A percentile compares a stretch with the other conserved stretches of the same genome.
Evolutionary conservation across 2,888 invertebrate species (phyloP).

Genomic region (Agrochola lychnidis): DNA sequence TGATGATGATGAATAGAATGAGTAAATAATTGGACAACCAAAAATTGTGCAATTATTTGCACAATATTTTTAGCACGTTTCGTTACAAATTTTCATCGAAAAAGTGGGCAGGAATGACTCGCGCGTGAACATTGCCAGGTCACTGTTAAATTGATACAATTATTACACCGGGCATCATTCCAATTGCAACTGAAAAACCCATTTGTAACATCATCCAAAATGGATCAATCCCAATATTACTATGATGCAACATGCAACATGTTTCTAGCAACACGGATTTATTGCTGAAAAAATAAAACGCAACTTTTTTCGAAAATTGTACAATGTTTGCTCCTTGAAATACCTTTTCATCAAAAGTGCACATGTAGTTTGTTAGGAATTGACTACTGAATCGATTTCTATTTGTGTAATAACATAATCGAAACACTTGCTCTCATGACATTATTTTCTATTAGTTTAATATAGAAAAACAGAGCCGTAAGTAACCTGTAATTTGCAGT

Average conservation of each 20-base stretch:
- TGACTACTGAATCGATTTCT: too few relatives aligned
- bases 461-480: too few relatives aligned
- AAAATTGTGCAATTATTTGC: too few relatives aligned
- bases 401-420: background rate
- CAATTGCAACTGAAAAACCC: constrained; percentile 12
- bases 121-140: background rate
- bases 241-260: constrained; percentile 7
- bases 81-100: too few relatives aligned
- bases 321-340: background rate
- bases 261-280: background rate
- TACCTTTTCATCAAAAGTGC: too few relatives aligned
- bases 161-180: background rate
- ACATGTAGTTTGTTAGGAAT: too few relatives aligned
- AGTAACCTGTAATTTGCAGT: too few relatives aligned
- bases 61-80: too few relatives aligned
- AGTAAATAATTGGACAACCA: too few relatives aligned
- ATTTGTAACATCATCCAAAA: background rate
- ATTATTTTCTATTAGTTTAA: too few relatives aligned
- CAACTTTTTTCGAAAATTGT: background rate
- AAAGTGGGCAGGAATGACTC: too few relatives aligned
- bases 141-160: background rate
- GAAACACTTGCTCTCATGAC: background rate
- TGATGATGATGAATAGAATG: too few relatives aligned
- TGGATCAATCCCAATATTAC: background rate
- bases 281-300: background rate